phyloP scores from a whole-genome alignment of 2,888 invertebrate genomes.

The Clunio marinus region DNA sequence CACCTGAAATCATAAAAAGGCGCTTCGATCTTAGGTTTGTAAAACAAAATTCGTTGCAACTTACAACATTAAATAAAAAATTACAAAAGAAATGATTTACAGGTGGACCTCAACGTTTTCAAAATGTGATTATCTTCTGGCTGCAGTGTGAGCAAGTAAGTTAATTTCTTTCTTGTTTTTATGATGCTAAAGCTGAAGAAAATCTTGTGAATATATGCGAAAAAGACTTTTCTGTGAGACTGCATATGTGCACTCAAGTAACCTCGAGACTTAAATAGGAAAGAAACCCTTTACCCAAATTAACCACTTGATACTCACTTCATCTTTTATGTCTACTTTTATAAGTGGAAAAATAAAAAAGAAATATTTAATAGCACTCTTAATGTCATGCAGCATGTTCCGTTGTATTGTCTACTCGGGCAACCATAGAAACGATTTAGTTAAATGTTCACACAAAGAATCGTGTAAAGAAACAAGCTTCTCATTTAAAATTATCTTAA shows the following conservation, averaged over 20 bases:
- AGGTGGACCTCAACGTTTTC: slow-evolving; percentile 71
- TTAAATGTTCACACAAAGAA: too few relatives aligned
- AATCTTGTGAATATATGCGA: neutral
- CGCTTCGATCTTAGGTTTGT: slow-evolving; percentile 19
- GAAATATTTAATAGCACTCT: too few relatives aligned
- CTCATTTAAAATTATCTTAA: too few relatives aligned
- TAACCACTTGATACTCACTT: too few relatives aligned
- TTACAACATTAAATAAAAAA: too few relatives aligned
- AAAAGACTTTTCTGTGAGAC: neutral
- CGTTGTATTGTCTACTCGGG: too few relatives aligned
- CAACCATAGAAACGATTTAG: too few relatives aligned
- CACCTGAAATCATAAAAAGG: slow-evolving; percentile 14
- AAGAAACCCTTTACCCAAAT: neutral
- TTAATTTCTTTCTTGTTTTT: too few relatives aligned
- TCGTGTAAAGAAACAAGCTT: too few relatives aligned
- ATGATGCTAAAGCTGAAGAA: neutral
- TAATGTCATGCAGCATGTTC: too few relatives aligned
- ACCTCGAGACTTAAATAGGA: neutral
- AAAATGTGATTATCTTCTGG: slow-evolving; percentile 76
- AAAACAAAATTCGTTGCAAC: neutral
- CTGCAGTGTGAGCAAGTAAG: slow-evolving; percentile 73
- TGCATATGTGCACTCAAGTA: neutral
- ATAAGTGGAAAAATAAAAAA: neutral
- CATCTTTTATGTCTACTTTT: neutral
- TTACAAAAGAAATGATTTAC: too few relatives aligned